phyloP scores from a whole-genome alignment of 1,140 invertebrate species.

The Marisa cornuarietis region DNA sequence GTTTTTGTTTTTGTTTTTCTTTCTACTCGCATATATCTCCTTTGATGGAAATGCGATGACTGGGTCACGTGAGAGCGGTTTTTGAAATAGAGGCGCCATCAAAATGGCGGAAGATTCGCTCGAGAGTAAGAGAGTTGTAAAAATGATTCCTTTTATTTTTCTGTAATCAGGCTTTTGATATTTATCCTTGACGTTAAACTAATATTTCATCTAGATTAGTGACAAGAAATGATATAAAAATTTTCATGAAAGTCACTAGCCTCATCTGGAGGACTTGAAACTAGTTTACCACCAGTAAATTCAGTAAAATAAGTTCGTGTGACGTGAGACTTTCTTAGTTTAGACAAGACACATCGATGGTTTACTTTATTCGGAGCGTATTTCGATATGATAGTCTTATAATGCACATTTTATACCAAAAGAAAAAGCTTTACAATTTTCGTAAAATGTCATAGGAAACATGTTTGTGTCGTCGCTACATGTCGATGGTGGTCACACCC shows the following conservation, averaged over 20 bases:
- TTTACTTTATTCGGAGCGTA: too few species aligned
- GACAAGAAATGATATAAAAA: not conserved
- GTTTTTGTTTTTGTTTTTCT: not conserved
- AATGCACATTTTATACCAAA: too few species aligned
- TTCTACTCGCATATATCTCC: not conserved
- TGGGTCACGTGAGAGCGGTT: constrained; percentile 22
- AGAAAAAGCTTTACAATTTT: too few species aligned
- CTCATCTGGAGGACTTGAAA: not conserved
- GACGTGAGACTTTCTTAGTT: not conserved
- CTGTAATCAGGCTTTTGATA: not conserved
- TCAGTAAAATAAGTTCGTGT: not conserved
- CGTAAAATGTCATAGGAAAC: too few species aligned
- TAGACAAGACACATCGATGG: not conserved
- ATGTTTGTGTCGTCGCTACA: too few species aligned
- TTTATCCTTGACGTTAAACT: not conserved
- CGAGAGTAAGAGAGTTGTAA: constrained; percentile 34
- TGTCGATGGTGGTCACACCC: too few species aligned
- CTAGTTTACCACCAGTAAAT: not conserved
- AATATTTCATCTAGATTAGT: not conserved
- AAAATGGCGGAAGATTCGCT: constrained; percentile 50
- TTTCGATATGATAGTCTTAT: too few species aligned
- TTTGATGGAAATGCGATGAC: not conserved
- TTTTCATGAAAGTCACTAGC: not conserved
- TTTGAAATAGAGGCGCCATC: constrained; percentile 51
- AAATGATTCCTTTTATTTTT: not conserved